phyloP scores from a whole-genome alignment of 1,140 invertebrate species.

The Chionoecetes opilio region DNA sequence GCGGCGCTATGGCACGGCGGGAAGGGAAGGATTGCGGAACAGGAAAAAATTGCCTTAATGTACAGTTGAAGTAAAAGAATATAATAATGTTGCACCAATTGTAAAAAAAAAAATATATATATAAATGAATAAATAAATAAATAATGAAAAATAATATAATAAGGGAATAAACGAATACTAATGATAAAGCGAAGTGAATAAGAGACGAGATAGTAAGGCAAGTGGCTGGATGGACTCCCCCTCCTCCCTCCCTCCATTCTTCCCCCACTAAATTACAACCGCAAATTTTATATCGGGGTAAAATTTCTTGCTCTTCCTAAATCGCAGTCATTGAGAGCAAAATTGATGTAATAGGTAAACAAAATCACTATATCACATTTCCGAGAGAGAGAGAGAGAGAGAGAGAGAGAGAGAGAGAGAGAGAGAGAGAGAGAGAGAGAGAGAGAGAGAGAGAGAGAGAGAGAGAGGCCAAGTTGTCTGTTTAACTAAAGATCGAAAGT shows the following conservation, averaged over 20 bases:
- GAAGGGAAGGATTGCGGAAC: neutral
- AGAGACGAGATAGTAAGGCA: no score
- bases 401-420: slow-evolving; percentile 50
- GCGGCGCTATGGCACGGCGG: no score
- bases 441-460: slow-evolving; percentile 47
- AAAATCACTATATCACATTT: neutral
- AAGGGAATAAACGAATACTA: neutral
- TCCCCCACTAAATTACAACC: neutral
- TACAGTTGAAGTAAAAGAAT: neutral
- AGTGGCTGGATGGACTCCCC: neutral
- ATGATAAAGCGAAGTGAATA: no score
- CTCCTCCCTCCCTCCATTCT: neutral
- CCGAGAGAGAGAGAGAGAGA: slow-evolving; percentile 41
- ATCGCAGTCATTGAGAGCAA: neutral
- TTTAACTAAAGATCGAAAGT: no score
- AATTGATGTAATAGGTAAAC: neutral
- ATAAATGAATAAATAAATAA: neutral
- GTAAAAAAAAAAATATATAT: neutral
- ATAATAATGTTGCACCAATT: neutral
- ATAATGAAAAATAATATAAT: neutral
- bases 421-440: slow-evolving; percentile 56
- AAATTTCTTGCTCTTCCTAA: slow-evolving; percentile 7
- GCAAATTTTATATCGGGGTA: neutral
- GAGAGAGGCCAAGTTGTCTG: neutral
- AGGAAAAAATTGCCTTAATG: no score